phyloP scores from a whole-genome alignment of 2,113 vertebrate species.

The Archocentrus centrarchus region DNA sequence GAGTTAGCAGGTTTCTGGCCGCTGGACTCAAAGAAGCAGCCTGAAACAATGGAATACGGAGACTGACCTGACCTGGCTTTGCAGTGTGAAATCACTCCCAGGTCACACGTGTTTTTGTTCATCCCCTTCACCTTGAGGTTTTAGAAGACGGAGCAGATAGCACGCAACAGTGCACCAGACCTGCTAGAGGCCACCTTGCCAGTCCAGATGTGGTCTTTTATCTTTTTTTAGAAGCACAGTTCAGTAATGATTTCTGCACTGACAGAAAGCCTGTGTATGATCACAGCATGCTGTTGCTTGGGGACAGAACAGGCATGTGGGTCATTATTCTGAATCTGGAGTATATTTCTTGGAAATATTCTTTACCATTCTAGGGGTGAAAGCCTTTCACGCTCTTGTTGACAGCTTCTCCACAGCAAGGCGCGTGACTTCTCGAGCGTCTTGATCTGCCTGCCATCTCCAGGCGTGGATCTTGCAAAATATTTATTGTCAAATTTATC shows the following conservation, averaged over 20 bases:
- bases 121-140: conserved; percentile 73
- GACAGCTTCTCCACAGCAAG: conserved; percentile 58
- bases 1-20: conserved; percentile 64
- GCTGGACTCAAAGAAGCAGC: conserved; percentile 64
- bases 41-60: conserved; percentile 65
- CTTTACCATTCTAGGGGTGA: conserved; percentile 47
- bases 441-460: conserved; percentile 35
- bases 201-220: conserved; percentile 71
- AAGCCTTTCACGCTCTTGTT: conserved; percentile 68
- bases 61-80: conserved; percentile 66
- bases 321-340: conserved; percentile 72
- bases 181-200: conserved; percentile 64
- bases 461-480: conserved; percentile 58
- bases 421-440: conserved; percentile 54
- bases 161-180: conserved; percentile 59
- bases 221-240: conserved; percentile 67
- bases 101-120: conserved; percentile 80
- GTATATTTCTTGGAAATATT: conserved; percentile 72
- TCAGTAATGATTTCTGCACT: conserved; percentile 71
- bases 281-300: conserved; percentile 59
- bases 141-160: conserved; percentile 67
- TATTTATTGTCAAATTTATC: conserved; percentile 50
- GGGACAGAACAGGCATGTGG: conserved; percentile 53
- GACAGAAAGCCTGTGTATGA: conserved; percentile 67
- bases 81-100: conserved; percentile 75